These are phyloP conservation scores for Euphydryas editha DNA, from an alignment of 2,888 invertebrate species.

Conservation along the genomic window DNA sequence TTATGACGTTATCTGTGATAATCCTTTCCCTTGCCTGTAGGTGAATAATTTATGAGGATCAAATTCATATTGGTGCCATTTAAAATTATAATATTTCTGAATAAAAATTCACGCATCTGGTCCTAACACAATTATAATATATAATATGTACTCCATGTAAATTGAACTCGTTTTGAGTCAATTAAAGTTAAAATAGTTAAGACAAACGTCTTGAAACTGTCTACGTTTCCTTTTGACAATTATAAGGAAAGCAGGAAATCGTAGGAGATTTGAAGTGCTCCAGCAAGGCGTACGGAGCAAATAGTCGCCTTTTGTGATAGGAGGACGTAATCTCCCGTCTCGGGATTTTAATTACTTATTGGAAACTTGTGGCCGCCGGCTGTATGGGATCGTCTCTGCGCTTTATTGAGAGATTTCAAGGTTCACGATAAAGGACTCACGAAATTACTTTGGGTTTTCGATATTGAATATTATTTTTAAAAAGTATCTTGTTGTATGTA, in stretches of 20 bases:
- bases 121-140: neutral
- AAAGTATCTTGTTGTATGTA: neutral
- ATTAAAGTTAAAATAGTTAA: neutral
- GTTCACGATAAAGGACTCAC: conserved; percentile 53
- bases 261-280: conserved; percentile 64
- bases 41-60: conserved; percentile 45
- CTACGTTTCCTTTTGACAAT: conserved; percentile 41
- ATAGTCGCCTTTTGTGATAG: conserved; percentile 70
- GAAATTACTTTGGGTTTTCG: conserved; percentile 48
- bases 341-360: conserved; percentile 82
- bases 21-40: conserved; percentile 51
- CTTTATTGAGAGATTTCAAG: conserved; percentile 74
- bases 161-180: neutral
- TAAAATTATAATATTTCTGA: conserved; percentile 17
- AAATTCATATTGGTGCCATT: conserved; percentile 29
- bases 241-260: conserved; percentile 63
- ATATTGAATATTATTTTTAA: neutral
- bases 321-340: conserved; percentile 72
- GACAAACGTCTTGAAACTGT: conserved; percentile 27
- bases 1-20: conserved; percentile 64
- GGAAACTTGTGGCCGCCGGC: conserved; percentile 82
- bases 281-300: conserved; percentile 64
- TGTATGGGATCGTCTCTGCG: conserved; percentile 70
- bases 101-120: neutral
- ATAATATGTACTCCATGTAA: neutral